Percentiles rank a stretch among this genome's conserved stretches.
phyloP scores from a whole-genome alignment of 1,140 invertebrate genomes.

The Branchinecta lindahli region DNA sequence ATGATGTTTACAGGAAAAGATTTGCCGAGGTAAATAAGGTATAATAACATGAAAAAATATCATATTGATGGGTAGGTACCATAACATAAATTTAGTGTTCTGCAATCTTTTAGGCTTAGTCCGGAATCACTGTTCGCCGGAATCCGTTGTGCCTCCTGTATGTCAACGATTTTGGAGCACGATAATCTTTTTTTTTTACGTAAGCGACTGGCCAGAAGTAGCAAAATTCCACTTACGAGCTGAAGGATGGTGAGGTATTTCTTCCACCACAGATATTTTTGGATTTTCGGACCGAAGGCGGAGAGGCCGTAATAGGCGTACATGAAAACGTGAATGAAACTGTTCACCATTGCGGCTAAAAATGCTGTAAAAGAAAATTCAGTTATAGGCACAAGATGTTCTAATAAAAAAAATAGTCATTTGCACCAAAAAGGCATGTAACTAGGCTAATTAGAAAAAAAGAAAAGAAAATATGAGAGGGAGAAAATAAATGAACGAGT shows the following conservation, averaged over 20 bases:
- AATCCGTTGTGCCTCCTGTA: too few relatives aligned
- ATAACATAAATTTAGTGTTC: too few relatives aligned
- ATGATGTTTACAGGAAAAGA: too few relatives aligned
- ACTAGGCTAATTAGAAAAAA: background rate
- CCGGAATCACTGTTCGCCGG: too few relatives aligned
- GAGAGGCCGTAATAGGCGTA: conserved; percentile 79
- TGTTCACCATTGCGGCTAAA: conserved; percentile 75
- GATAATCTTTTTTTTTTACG: too few relatives aligned
- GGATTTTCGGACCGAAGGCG: conserved; percentile 56
- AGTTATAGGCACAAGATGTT: background rate
- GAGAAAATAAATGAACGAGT: background rate
- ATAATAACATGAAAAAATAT: too few relatives aligned
- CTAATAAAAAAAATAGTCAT: background rate
- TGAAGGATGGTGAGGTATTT: conserved; percentile 78
- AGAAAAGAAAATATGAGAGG: conserved; percentile 10
- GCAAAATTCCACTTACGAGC: conserved; percentile 31
- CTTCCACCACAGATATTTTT: conserved; percentile 84
- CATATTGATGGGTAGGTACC: too few relatives aligned
- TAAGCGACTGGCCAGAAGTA: too few relatives aligned
- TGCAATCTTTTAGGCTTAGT: too few relatives aligned
- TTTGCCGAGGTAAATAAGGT: too few relatives aligned
- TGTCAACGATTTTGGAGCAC: too few relatives aligned
- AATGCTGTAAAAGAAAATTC: conserved; percentile 44
- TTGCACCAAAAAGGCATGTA: background rate
- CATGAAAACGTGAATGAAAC: conserved; percentile 80